Conservation (phyloP, 2,113 vertebrate species). For the Ophiodon elongatus region DNA sequence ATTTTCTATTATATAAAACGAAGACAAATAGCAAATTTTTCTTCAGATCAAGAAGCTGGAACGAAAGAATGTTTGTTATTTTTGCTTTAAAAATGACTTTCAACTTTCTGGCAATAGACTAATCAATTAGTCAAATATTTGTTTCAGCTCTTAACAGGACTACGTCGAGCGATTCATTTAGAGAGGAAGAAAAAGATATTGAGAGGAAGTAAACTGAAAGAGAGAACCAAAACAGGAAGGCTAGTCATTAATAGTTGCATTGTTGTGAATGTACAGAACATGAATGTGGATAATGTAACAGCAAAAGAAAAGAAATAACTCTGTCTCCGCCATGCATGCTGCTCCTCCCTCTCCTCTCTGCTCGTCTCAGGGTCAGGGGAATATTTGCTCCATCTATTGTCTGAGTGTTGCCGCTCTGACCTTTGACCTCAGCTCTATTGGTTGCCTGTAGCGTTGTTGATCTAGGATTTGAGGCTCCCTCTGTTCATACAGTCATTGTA, state of each 20-base stretch:
- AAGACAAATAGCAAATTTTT: too few relatives aligned
- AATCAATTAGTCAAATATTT: background rate
- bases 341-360: slow-evolving; percentile 12
- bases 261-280: background rate
- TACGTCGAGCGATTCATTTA: background rate
- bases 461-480: slow-evolving; percentile 43
- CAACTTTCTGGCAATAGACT: background rate
- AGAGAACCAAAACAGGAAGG: background rate
- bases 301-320: background rate
- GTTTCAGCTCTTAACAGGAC: background rate
- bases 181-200: background rate
- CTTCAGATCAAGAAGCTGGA: background rate
- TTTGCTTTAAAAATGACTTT: background rate
- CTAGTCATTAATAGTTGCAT: background rate
- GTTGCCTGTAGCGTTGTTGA: slow-evolving; percentile 53
- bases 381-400: slow-evolving; percentile 73
- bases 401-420: slow-evolving; percentile 67
- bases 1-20: background rate
- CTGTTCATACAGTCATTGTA: slow-evolving; percentile 46
- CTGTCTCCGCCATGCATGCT: background rate
- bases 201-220: background rate
- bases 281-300: background rate
- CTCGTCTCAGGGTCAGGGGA: slow-evolving; percentile 53
- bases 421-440: slow-evolving; percentile 72
- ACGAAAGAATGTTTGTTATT: background rate